phyloP scores from a whole-genome alignment of 2,113 vertebrate species.

The Uropsilus gracilis region DNA sequence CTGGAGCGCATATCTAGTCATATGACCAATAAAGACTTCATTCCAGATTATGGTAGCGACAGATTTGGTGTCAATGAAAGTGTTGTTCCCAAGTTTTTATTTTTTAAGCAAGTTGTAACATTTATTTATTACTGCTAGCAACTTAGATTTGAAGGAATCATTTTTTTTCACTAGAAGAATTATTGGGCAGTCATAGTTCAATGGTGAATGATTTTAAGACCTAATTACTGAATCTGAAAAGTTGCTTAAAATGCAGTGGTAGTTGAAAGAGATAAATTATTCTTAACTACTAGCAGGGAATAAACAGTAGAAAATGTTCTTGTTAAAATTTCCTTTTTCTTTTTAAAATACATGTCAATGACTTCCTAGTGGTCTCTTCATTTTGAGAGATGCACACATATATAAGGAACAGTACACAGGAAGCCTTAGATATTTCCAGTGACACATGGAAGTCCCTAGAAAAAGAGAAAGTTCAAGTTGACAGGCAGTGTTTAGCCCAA shows the following conservation, averaged over 20 bases:
- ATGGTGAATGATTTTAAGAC: conserved; percentile 22
- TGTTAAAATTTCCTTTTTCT: conserved; percentile 28
- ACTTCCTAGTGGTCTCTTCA: neutral
- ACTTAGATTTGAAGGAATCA: neutral
- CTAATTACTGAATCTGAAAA: conserved; percentile 51
- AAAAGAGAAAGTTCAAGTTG: neutral
- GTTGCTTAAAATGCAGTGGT: conserved; percentile 48
- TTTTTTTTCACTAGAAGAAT: conserved; percentile 25
- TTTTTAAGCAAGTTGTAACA: conserved; percentile 13
- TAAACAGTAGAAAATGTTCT: conserved; percentile 34
- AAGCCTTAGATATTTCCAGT: neutral
- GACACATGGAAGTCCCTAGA: neutral
- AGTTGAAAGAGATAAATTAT: conserved; percentile 43
- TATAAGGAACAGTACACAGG: neutral
- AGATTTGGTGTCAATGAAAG: neutral
- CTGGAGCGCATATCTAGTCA: neutral
- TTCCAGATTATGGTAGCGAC: neutral
- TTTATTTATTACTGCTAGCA: conserved; percentile 5
- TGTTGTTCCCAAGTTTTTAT: neutral
- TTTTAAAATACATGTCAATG: conserved; percentile 46
- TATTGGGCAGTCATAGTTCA: conserved; percentile 17
- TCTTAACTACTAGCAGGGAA: conserved; percentile 15
- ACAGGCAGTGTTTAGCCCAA: neutral
- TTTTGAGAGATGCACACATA: neutral
- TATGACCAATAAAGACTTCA: neutral